Evolutionary conservation across 2,113 vertebrate genomes (phyloP), one percentile per base, ranked within the genome.

Genomic region (Dipodomys merriami): DNA sequence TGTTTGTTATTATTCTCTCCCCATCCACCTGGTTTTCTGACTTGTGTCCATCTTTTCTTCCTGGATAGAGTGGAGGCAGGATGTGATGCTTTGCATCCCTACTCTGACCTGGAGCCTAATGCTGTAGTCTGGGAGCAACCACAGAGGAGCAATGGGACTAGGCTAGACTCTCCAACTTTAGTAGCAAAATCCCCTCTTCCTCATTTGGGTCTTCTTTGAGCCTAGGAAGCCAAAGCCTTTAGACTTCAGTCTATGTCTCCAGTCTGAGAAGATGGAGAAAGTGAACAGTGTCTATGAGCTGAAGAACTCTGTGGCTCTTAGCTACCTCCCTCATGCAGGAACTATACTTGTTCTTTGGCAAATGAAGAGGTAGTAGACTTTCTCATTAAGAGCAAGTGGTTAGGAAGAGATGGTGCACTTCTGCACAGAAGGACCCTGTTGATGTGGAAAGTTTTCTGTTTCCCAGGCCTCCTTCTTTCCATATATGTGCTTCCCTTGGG

Each of bases 271-370:
- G 29, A n/a, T 25, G 67, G n/a, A 49, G 49, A 49, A 49, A 53
- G 44, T 68, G 33, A 62, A 33, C 20, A 25, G 12, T 30, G 30
- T 44, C 16, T 29, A 9, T 4, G 1, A 65, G 20, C 53, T 83
- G 29, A 72, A 30, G 19, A n/a, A 35, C 25, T 71, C 65, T 29
- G 1, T 15, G 10, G 49, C 3, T 29, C 62, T 84, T n/a, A 25
- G 20, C n/a, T 64, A 3, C 44, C 23, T 67, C 23, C 30, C 13
- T 0, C 68, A 5, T 23, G 12, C 0, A 6, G 15, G 0, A 81
- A 23, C 35, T 27, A 13, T 5, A 1, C 2, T 7, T 13, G 25
- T 33, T 78, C 29, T 53, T 65, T 57, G 68, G 27, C 2, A 33
- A 20, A 39, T 1, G 30, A 16, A 8, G 35, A 33, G 22, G 2